phyloP scores from a whole-genome alignment of 1,140 invertebrate genomes.

The Aphaenogaster floridana region DNA sequence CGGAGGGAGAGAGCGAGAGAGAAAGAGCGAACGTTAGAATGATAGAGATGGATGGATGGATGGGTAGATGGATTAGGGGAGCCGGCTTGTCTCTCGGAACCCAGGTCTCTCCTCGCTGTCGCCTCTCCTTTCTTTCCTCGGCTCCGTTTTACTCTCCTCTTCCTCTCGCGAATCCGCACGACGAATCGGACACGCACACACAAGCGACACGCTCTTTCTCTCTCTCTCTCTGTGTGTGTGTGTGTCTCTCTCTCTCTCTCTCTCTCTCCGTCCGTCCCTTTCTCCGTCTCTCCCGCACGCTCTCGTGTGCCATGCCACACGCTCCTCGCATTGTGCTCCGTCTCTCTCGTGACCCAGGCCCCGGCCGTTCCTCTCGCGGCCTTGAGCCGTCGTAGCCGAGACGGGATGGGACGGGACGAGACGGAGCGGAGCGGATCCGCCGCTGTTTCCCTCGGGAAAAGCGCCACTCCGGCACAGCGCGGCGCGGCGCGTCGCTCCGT shows the following conservation, averaged over 20 bases:
- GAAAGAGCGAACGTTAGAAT: not conserved
- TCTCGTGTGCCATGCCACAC: constrained; percentile 19
- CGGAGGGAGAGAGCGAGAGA: not conserved
- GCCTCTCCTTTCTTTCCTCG: constrained; percentile 35
- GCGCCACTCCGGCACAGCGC: constrained; percentile 3
- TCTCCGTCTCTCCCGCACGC: constrained; percentile 39
- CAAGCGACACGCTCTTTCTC: not conserved
- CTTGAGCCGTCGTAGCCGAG: constrained; percentile 75
- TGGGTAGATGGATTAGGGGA: constrained; percentile 2
- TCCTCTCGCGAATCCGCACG: constrained; percentile 35
- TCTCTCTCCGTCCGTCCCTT: constrained; percentile 4
- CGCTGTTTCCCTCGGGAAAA: constrained; percentile 59
- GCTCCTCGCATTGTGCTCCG: not conserved
- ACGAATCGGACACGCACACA: not conserved
- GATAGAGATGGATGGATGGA: not conserved
- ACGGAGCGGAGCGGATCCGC: constrained; percentile 33
- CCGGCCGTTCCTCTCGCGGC: constrained; percentile 81
- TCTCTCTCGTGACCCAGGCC: constrained; percentile 70
- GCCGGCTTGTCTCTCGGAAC: constrained; percentile 33
- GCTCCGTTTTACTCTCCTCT: constrained; percentile 37
- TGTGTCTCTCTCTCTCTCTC: constrained; percentile 8
- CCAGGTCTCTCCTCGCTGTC: constrained; percentile 38
- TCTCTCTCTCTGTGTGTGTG: not conserved
- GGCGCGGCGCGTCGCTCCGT: not conserved
- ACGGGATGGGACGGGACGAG: constrained; percentile 41